Evolutionary conservation across 2,888 invertebrate species (phyloP).

Genomic region (Drosophila infuscata): DNA sequence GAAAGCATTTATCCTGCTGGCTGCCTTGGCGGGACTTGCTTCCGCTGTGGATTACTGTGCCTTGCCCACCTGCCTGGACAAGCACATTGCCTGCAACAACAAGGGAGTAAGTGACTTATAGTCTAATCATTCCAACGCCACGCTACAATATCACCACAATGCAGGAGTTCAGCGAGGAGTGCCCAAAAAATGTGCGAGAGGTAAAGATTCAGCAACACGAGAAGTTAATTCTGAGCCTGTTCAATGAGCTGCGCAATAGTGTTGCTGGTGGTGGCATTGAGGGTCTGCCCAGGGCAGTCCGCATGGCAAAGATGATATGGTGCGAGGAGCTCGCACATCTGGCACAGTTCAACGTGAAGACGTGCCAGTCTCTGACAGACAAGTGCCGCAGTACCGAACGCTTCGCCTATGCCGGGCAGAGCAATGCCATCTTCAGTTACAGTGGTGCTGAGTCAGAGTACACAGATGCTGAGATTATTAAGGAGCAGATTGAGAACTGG

Average conservation of each 20-base stretch:
- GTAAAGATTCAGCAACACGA: slow-evolving; percentile 43
- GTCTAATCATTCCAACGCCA: too few species aligned
- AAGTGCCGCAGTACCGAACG: slow-evolving; percentile 66
- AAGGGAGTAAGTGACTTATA: slow-evolving; percentile 66
- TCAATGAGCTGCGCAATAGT: slow-evolving; percentile 58
- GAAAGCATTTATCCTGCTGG: slow-evolving; percentile 14
- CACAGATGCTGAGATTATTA: slow-evolving; percentile 62
- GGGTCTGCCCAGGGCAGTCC: slow-evolving; percentile 53
- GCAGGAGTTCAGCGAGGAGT: slow-evolving; percentile 53
- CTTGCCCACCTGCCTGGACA: slow-evolving; percentile 63
- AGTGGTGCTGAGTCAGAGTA: slow-evolving; percentile 61
- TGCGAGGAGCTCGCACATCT: slow-evolving; percentile 58
- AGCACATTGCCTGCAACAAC: slow-evolving; percentile 66
- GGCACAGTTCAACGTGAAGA: slow-evolving; percentile 60
- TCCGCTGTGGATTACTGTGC: slow-evolving; percentile 56
- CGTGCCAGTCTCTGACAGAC: slow-evolving; percentile 58
- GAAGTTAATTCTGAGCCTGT: slow-evolving; percentile 51
- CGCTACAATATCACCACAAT: slow-evolving; percentile 31
- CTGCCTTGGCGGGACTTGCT: slow-evolving; percentile 12
- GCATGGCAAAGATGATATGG: slow-evolving; percentile 72
- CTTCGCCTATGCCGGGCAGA: slow-evolving; percentile 65
- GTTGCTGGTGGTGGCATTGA: slow-evolving; percentile 54
- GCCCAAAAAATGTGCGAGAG: slow-evolving; percentile 48
- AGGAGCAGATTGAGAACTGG: slow-evolving; percentile 67
- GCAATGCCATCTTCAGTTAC: slow-evolving; percentile 64